phyloP scores from a whole-genome alignment of 2,113 vertebrate species.

The Seriola rivoliana region DNA sequence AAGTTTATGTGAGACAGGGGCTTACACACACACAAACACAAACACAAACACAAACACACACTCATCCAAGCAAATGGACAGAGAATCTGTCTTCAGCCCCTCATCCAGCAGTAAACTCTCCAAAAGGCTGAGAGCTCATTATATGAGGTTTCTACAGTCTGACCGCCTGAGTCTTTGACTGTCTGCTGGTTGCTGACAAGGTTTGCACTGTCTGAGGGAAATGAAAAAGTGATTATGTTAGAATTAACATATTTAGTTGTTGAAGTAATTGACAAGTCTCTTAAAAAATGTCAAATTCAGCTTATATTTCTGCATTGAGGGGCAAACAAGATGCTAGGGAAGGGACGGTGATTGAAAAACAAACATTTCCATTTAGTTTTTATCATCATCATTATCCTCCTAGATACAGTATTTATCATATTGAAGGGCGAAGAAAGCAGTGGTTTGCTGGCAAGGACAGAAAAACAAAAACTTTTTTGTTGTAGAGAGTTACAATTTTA shows the following conservation, averaged over 20 bases:
- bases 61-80: constrained; percentile 30
- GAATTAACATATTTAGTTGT: background rate
- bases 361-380: background rate
- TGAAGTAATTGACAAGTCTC: background rate
- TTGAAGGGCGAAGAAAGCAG: background rate
- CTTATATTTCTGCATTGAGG: background rate
- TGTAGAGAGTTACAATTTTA: background rate
- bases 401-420: background rate
- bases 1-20: constrained; percentile 67
- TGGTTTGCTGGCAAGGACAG: background rate
- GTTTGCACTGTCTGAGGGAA: background rate
- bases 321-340: background rate
- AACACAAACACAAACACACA: background rate
- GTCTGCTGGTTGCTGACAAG: background rate
- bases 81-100: constrained; percentile 41
- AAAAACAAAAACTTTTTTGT: background rate
- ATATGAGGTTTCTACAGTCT: constrained; percentile 37
- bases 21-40: constrained; percentile 6
- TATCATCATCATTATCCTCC: background rate
- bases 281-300: background rate
- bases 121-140: constrained; percentile 22
- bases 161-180: background rate
- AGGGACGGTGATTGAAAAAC: background rate
- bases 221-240: background rate
- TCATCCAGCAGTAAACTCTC: constrained; percentile 26